These are phyloP conservation scores for Scrobipalpa costella DNA, from an alignment of 2,888 invertebrate species.

Conservation along the genomic window DNA sequence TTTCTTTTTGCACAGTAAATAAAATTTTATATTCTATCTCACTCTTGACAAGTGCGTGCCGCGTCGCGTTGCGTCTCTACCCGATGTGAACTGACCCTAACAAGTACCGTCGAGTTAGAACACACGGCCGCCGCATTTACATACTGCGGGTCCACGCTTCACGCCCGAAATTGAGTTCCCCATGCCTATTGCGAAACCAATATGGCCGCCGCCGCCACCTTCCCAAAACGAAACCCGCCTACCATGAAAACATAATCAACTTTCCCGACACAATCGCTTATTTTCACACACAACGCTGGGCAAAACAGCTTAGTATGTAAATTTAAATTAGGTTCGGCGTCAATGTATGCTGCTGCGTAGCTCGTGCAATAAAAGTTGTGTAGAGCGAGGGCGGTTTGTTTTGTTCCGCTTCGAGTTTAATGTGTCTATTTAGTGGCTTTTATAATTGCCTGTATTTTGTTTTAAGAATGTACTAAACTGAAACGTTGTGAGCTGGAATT, in stretches of 20 bases:
- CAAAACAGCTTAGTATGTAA: constrained; percentile 39
- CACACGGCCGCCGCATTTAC: constrained; percentile 47
- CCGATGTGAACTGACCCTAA: no score
- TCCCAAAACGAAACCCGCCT: constrained; percentile 24
- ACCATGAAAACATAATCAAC: constrained; percentile 34
- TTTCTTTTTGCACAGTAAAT: no score
- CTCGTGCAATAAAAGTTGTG: constrained; percentile 31
- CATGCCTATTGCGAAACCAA: constrained; percentile 51
- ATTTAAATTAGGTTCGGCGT: constrained; percentile 40
- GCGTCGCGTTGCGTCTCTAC: no score
- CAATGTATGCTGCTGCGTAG: constrained; percentile 33
- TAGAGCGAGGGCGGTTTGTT: neutral
- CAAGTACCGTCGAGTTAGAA: neutral
- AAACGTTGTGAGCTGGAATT: constrained; percentile 8
- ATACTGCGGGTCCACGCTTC: constrained; percentile 46
- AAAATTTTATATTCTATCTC: no score
- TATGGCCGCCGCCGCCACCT: constrained; percentile 48
- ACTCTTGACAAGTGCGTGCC: no score
- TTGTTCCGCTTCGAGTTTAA: constrained; percentile 1
- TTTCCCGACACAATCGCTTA: constrained; percentile 36
- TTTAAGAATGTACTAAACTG: constrained; percentile 12
- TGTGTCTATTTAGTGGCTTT: constrained; percentile 22
- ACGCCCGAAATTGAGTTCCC: constrained; percentile 52
- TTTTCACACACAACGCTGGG: constrained; percentile 40
- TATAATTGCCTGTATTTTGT: constrained; percentile 25